Conservation (phyloP, 2,888 invertebrate genomes). For the Xanthia icteritia region DNA sequence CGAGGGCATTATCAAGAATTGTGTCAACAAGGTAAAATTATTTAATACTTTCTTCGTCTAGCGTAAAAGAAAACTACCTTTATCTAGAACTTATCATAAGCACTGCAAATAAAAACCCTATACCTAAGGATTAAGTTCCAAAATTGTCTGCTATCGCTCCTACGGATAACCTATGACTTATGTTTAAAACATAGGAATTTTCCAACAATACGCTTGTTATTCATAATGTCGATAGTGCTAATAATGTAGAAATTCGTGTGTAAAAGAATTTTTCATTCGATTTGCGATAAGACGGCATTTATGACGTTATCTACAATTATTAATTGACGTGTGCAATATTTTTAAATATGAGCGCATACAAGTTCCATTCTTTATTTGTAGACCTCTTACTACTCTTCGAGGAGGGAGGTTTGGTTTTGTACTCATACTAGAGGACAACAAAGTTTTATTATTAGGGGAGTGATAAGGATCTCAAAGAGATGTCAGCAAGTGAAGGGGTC, state of each 20-base stretch:
- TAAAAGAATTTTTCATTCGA: constrained; percentile 48
- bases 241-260: constrained; percentile 54
- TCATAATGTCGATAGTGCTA: constrained; percentile 31
- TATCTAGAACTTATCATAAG: constrained; percentile 1
- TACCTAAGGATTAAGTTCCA: constrained; percentile 41
- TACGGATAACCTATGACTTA: constrained; percentile 59
- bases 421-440: background rate
- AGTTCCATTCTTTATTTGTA: background rate
- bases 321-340: constrained; percentile 11
- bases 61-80: background rate
- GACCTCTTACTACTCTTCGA: background rate
- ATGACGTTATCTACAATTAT: constrained; percentile 28
- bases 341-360: background rate
- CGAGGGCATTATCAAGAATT: background rate
- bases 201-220: constrained; percentile 54
- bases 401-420: background rate
- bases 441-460: background rate
- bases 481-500: too few species aligned
- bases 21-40: background rate
- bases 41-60: background rate
- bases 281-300: constrained; percentile 48
- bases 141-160: constrained; percentile 40
- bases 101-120: constrained; percentile 37
- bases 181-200: constrained; percentile 59
- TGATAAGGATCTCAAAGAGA: too few species aligned